These are phyloP conservation scores for Cebus imitator DNA, from an alignment of 2,113 vertebrate genomes.

Conservation along the genomic window DNA sequence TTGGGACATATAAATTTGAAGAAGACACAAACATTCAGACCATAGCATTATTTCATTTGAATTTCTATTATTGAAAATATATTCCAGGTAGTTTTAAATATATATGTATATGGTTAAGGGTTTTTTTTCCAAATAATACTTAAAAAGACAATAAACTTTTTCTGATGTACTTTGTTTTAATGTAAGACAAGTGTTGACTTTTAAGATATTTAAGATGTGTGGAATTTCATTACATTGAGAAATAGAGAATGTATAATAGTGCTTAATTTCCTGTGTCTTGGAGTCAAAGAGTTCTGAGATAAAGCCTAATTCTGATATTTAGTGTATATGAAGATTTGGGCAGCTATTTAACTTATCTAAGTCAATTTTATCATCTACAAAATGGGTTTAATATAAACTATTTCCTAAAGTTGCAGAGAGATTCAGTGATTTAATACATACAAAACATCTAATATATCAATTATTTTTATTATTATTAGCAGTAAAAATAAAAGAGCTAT, in stretches of 20 bases:
- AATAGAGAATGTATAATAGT: background rate
- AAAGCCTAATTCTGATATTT: background rate
- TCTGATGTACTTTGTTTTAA: slow-evolving; percentile 34
- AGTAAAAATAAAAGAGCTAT: background rate
- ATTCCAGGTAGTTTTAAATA: background rate
- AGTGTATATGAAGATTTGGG: background rate
- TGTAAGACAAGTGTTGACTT: background rate
- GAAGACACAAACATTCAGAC: background rate
- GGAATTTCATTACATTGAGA: background rate
- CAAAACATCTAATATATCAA: background rate
- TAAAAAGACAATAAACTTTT: background rate
- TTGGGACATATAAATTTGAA: background rate
- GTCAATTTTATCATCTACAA: background rate
- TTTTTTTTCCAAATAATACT: background rate
- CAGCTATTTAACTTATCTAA: background rate
- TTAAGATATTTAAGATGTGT: slow-evolving; percentile 31
- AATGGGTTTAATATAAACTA: background rate
- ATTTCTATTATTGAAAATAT: background rate
- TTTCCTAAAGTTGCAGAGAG: background rate
- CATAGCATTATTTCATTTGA: background rate
- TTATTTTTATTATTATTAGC: background rate
- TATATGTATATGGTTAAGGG: background rate
- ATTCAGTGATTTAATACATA: background rate
- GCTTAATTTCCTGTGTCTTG: background rate
- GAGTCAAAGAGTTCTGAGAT: background rate